These are phyloP conservation scores for Drosophila paranaensis DNA, from an alignment of 2,888 invertebrate species.

Conservation along the genomic window DNA sequence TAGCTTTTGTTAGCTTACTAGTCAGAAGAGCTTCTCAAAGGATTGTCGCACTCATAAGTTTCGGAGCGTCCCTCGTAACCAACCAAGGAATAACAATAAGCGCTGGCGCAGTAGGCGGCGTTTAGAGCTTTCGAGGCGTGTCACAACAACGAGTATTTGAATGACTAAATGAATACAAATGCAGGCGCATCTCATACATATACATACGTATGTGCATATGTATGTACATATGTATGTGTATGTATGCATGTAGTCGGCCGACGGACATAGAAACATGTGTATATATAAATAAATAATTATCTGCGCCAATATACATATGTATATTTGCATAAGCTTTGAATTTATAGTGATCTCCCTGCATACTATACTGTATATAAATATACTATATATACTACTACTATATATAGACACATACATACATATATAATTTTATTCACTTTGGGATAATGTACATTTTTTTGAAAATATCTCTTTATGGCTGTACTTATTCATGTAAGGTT, in stretches of 20 bases:
- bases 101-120: slow-evolving; percentile 28
- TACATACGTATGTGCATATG: too few relatives aligned
- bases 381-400: neutral
- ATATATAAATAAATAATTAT: slow-evolving; percentile 9
- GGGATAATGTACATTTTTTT: slow-evolving; percentile 1
- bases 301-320: neutral
- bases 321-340: slow-evolving; percentile 9
- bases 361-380: neutral
- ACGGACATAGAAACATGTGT: slow-evolving; percentile 19
- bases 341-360: slow-evolving; percentile 1
- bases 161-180: slow-evolving; percentile 28
- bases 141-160: slow-evolving; percentile 41
- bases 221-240: too few relatives aligned
- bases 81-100: slow-evolving; percentile 19
- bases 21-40: neutral
- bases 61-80: slow-evolving; percentile 23
- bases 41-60: neutral
- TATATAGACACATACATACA: neutral
- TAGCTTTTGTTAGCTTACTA: neutral
- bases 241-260: slow-evolving; percentile 8
- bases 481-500: slow-evolving; percentile 3
- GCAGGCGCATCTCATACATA: slow-evolving; percentile 10
- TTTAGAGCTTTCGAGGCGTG: slow-evolving; percentile 45
- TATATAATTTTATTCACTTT: slow-evolving; percentile 5
- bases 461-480: neutral